Conservation (phyloP, 2,888 invertebrate genomes). For the Pheosia tremula region DNA sequence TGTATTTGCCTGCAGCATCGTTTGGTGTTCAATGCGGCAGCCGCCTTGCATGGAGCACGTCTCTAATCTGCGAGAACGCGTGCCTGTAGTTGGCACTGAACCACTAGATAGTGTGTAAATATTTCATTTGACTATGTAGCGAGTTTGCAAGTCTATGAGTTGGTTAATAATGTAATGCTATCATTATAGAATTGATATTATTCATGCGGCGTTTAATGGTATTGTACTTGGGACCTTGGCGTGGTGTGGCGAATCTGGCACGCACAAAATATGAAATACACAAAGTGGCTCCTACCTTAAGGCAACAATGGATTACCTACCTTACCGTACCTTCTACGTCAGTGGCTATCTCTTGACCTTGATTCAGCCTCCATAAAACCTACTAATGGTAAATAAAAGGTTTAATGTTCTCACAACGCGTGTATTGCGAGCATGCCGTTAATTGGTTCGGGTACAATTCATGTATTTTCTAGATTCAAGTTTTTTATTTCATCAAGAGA, state of each 20-base stretch:
- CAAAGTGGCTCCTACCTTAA: not conserved
- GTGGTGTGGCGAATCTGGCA: slow-evolving; percentile 4
- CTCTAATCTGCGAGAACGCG: not conserved
- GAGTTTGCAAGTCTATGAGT: no score
- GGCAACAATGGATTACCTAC: not conserved
- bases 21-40: not conserved
- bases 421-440: no score
- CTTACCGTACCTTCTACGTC: no score
- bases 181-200: not conserved
- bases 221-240: not conserved
- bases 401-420: no score
- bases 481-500: no score
- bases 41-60: not conserved
- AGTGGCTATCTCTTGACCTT: no score
- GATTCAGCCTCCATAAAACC: no score
- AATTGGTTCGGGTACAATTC: no score
- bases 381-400: no score
- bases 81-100: not conserved
- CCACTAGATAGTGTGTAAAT: no score
- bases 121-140: no score
- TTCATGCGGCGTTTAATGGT: not conserved
- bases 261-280: not conserved
- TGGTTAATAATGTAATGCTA: not conserved
- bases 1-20: not conserved
- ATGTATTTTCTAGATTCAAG: no score